Conservation (phyloP, 1,140 invertebrate species). For the Diachasmimorpha longicaudata region DNA sequence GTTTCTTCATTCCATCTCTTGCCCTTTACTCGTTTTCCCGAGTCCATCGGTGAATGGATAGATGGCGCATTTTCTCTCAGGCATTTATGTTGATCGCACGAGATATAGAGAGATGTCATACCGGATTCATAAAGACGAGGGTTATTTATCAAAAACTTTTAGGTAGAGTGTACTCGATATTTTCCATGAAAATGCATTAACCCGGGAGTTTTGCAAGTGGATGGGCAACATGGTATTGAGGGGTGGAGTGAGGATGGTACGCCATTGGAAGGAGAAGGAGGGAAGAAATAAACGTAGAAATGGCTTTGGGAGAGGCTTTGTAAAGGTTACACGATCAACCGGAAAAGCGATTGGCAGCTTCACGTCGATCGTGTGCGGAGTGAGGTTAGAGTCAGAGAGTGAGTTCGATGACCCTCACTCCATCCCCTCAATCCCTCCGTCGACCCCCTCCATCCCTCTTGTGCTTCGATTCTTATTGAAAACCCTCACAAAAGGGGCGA, state of each 20-base stretch:
- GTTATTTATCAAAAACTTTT: neutral
- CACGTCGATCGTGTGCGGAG: slow-evolving; percentile 37
- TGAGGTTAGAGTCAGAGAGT: slow-evolving; percentile 37
- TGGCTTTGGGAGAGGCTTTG: neutral
- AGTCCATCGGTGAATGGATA: neutral
- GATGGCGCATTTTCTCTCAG: neutral
- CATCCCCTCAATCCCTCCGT: neutral
- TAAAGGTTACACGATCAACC: slow-evolving; percentile 15
- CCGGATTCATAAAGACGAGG: slow-evolving; percentile 6
- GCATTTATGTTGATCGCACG: neutral
- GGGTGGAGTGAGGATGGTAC: too few species aligned
- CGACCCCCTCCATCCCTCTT: slow-evolving; percentile 10
- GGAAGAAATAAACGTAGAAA: neutral
- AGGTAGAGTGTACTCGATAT: neutral
- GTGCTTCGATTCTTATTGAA: slow-evolving; percentile 53
- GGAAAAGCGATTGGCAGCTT: slow-evolving; percentile 24
- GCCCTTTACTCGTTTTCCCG: neutral
- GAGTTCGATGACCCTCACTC: slow-evolving; percentile 32
- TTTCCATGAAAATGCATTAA: neutral
- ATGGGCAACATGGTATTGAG: neutral
- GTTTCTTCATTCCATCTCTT: neutral
- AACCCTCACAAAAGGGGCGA: slow-evolving; percentile 60
- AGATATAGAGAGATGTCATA: neutral
- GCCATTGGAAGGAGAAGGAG: neutral
- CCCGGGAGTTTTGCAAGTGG: neutral